Evolutionary conservation across 2,888 invertebrate genomes (phyloP).

Genomic region (Acrobasis suavella): DNA sequence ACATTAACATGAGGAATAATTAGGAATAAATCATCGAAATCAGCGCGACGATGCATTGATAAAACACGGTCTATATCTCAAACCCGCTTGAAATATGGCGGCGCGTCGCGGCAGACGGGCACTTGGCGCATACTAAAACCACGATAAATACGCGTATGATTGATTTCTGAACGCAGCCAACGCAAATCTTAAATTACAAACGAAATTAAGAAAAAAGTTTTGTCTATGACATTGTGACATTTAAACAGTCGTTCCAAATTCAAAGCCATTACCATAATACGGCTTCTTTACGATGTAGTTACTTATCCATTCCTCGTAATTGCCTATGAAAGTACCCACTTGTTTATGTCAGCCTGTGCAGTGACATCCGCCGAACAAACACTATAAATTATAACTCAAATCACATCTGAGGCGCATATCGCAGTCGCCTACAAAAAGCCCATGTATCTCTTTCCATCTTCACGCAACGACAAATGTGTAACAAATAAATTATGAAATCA

Average conservation of each 20-base stretch:
- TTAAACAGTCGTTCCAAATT: conserved; percentile 32
- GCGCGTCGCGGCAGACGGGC: conserved; percentile 67
- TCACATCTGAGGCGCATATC: conserved; percentile 79
- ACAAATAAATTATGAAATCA: conserved; percentile 83
- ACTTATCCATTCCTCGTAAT: conserved; percentile 49
- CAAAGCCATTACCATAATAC: conserved; percentile 35
- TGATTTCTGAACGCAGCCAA: conserved; percentile 59
- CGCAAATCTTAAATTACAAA: conserved; percentile 32
- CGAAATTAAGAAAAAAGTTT: background rate
- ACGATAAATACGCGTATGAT: conserved; percentile 72
- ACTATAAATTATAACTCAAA: conserved; percentile 79
- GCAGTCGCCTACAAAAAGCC: conserved; percentile 75
- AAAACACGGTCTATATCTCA: conserved; percentile 77
- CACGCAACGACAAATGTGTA: conserved; percentile 82
- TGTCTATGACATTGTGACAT: conserved; percentile 2
- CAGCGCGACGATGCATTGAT: conserved; percentile 81
- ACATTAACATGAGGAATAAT: conserved; percentile 78
- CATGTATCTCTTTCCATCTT: conserved; percentile 79
- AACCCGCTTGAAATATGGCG: conserved; percentile 76
- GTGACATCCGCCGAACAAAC: conserved; percentile 71
- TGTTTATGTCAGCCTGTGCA: conserved; percentile 65
- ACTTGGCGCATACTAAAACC: conserved; percentile 71
- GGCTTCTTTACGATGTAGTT: conserved; percentile 45
- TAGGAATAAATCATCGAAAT: conserved; percentile 78
- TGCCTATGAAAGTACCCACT: conserved; percentile 41